Evolutionary conservation across 2,113 vertebrate species (phyloP), one percentile per base, ranked within the genome.

Genomic region (Promerops cafer): DNA sequence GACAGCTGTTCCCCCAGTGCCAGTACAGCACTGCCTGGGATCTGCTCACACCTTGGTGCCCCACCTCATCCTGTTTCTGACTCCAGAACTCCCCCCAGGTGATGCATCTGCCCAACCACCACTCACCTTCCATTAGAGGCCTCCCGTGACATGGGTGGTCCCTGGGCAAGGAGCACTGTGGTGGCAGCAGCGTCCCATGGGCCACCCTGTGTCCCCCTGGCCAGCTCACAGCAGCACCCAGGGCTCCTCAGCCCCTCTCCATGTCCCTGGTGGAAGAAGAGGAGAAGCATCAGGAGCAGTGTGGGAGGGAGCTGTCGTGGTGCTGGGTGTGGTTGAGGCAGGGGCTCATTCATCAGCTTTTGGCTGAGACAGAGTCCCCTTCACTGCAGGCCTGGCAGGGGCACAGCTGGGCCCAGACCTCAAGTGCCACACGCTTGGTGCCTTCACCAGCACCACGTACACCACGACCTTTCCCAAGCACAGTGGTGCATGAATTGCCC

Each of bases 71-170:
- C 56, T 33, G 31, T 12, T 53, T n/a, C 44, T 61, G 1, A n/a
- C 50, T 12, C 35, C 2, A 1, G 74, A 80, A 16, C 37, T 33
- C 9, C 30, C 23, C 75, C 2, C 1, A 28, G 50, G 26, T 9
- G 31, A 11, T 16, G 53, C 19, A 65, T 30, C n/a, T 83, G 70
- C 47, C 45, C 23, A 26, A 4, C 23, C 83, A 56, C 33, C 65
- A n/a, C 96, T 95, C 85, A 97, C 97, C 97, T 68, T 93, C 96
- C 96, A 96, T 97, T 59, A 71, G 96, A 82, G 83, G 74, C 39
- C 45, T 94, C 79, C 90, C 0, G 75, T 86, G 93, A 68, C 94
- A 93, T 94, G 63, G 26, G 75, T 10, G 39, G 60, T 87, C 42
- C 56, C 56, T 10, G 63, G 81, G 68, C 0, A 0, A 91, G 59